Evolutionary conservation across 2,113 vertebrate species (phyloP), one percentile per base, ranked within the genome.

Genomic region (Polyodon spathula): DNA sequence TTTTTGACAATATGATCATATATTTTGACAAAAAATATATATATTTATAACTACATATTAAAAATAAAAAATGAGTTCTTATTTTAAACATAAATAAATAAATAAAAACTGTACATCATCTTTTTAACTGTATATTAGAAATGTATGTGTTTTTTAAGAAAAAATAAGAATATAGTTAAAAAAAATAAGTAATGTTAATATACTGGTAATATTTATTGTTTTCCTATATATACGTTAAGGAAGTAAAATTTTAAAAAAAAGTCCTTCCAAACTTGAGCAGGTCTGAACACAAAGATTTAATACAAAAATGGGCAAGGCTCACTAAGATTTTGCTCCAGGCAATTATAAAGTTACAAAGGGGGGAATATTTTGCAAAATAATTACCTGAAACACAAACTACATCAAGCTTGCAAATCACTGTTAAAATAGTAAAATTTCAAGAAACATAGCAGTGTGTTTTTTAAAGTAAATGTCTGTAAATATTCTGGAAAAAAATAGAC

Each of bases 1-100:
- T 89, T 88, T 86, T 93, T 91, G 90, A 95, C 90, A 88, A 92
- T 94, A 95, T 93, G 92, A 96, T 92, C 93, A 92, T 97, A 96
- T 97, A 97, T 98, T 96, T 97, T 96, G 92, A 95, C 92, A 94
- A 96, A 84, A 86, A 83, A 86, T 88, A 87, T 63, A 87, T 95
- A 95, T 97, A 97, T 97, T 96, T 97, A 96, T 97, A 96, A 94
- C 92, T 88, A 94, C 91, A 70, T 93, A 92, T 93, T 87, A 93
- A 95, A 82, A 89, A 93, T 95, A 91, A 94, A 94, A 78, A 93
- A 87, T 86, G 89, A 92, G 89, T 94, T 87, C 89, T 92, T 95
- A 93, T 95, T 97, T 95, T 92, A 93, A 96, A 93, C 86, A 88
- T 91, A 88, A 88, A 82, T 0, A 81, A 84, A 70, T 73, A 70